Evolutionary conservation across 2,797 vertebrate genomes (phyloP).

Genomic region (Mustela erminea): DNA sequence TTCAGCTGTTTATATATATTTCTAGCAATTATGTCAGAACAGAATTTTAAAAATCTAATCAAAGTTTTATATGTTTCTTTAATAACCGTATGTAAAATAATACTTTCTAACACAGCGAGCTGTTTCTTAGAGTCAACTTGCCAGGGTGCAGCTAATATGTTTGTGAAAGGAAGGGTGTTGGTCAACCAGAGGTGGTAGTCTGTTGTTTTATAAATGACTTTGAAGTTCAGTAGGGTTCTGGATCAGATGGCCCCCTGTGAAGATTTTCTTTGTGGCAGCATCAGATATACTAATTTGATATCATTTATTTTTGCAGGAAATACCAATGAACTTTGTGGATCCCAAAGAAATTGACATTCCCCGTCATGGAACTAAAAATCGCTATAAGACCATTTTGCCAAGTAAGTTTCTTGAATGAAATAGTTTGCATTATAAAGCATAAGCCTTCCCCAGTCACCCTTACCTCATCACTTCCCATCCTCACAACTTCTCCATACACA

Average conservation of each 20-base stretch:
- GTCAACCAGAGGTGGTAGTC: slow-evolving; percentile 78
- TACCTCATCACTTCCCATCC: background rate
- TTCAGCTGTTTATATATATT: background rate
- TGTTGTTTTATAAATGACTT: slow-evolving; percentile 83
- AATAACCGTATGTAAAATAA: slow-evolving; percentile 57
- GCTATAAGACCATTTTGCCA: slow-evolving; percentile 98
- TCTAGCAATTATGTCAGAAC: background rate
- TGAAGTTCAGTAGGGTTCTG: slow-evolving; percentile 81
- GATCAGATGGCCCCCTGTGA: slow-evolving; percentile 82
- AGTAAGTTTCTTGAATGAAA: slow-evolving; percentile 91
- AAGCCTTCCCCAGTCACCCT: background rate
- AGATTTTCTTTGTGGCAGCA: slow-evolving; percentile 83
- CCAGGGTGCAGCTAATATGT: slow-evolving; percentile 73
- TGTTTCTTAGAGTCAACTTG: slow-evolving; percentile 77
- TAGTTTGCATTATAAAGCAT: slow-evolving; percentile 54
- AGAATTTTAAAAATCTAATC: slow-evolving; percentile 36
- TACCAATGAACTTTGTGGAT: slow-evolving; percentile 99
- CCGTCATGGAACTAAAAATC: slow-evolving; percentile 97
- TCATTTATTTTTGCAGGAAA: slow-evolving; percentile 92
- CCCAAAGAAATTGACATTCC: slow-evolving; percentile 97
- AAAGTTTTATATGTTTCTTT: slow-evolving; percentile 61
- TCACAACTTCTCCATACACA: background rate
- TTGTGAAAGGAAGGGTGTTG: slow-evolving; percentile 87
- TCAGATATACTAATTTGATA: slow-evolving; percentile 83
- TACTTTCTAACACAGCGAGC: slow-evolving; percentile 70